Conservation (phyloP, 1,140 invertebrate genomes). For the Drosophila neocordata region DNA sequence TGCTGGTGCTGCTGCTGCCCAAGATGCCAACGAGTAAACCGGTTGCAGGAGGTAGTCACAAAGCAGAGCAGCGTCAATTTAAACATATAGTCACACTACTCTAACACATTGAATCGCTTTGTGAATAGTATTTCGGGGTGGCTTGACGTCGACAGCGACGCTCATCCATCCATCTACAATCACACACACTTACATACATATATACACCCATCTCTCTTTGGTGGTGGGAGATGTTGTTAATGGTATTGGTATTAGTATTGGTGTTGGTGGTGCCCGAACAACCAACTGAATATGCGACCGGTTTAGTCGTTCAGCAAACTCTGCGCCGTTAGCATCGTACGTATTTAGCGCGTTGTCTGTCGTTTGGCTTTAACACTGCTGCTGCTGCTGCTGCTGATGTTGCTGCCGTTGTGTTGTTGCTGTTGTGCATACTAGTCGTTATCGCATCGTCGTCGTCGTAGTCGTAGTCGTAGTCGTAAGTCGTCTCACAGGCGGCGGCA, state of each 20-base stretch:
- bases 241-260: constrained; percentile 18
- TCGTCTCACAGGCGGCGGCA: background rate
- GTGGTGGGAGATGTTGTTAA: constrained; percentile 49
- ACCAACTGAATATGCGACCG: constrained; percentile 43
- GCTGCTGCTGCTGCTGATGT: constrained; percentile 35
- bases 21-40: constrained; percentile 15
- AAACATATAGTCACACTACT: background rate
- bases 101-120: background rate
- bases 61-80: background rate
- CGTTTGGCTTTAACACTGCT: constrained; percentile 12
- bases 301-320: constrained; percentile 77
- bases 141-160: constrained; percentile 25
- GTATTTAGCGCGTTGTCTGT: constrained; percentile 50
- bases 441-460: constrained; percentile 25
- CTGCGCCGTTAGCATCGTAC: constrained; percentile 71
- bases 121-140: background rate
- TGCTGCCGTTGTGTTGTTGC: constrained; percentile 35
- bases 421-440: constrained; percentile 19
- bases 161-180: background rate
- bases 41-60: constrained; percentile 10
- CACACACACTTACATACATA: constrained; percentile 2
- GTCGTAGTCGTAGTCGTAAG: constrained; percentile 12
- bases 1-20: background rate
- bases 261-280: constrained; percentile 28
- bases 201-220: constrained; percentile 31